Evolutionary conservation across 1,140 invertebrate species (phyloP), one percentile per base, ranked within the genome.

Genomic region (Cotesia vestalis): DNA sequence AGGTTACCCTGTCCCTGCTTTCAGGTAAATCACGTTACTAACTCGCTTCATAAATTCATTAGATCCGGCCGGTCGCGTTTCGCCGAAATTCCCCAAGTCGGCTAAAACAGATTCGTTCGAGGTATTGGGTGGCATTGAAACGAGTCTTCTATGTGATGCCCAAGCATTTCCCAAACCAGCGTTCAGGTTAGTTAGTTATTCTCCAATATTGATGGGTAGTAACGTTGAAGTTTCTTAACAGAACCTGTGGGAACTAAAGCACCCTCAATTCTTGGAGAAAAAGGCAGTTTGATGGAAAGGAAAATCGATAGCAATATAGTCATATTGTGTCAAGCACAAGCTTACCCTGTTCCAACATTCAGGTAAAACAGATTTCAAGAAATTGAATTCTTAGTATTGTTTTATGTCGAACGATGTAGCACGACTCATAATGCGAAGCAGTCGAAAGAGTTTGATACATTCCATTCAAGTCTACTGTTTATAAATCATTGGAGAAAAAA

Each of bases 191-290:
- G 66, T 55, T 55, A 36, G 66, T 55, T 73, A 4, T 5, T 2
- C 20, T 14, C n/a, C 11, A 1, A 36, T 34, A 40, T 60, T 63
- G 11, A 27, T 38, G 9, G 11, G 27, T 68, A 59, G 46, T 27
- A 20, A 52, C 8, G 14, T 68, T 57, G 27, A 14, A 51, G 60
- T 74, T 81, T 79, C 64, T 76, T 63, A 83, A 87, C 72, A 76
- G 92, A 94, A 84, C 92, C 92, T 5, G 89, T 94, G 72, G 90
- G 91, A 75, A 90, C 91, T 74, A 92, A 92, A 87, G 89, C 91
- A 61, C 91, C 92, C 12, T 89, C 91, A 68, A 90, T 93, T 77
- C 84, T 90, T 55, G 90, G 89, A 69, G 88, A 91, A 66, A 89
- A 89, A 34, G 90, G 90, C 78, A 81, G 85, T 73, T 85, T 83